Evolutionary conservation across 2,888 invertebrate species (phyloP), one percentile per base, ranked within the genome.

Genomic region (Pimpla rufipes): DNA sequence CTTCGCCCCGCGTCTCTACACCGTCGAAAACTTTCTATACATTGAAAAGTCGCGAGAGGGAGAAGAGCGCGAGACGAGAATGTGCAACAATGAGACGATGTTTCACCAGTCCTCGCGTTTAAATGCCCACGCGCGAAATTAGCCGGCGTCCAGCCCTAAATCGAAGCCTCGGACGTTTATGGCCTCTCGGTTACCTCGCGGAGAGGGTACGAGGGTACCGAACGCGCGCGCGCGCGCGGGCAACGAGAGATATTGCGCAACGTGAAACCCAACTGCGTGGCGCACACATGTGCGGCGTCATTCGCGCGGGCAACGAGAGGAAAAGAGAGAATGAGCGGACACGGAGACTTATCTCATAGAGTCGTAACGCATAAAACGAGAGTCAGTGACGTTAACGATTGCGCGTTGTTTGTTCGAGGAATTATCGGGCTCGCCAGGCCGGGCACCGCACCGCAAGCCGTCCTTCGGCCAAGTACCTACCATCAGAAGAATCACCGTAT

Each of bases 321-420:
- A 64, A 75, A 62, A 64, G 67, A 75, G 59, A 57, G 50, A 18
- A 78, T 21, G 73, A 79, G 71, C 64, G 57, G 68, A 79, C 37
- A 78, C 80, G 82, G 35, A 76, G 83, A 84, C 66, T 80, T 74
- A 74, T 86, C 77, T 83, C 85, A 88, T 88, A 86, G 86, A 88
- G 86, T 86, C 88, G 87, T 89, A 88, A 89, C 87, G 88, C 88
- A 89, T 89, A 88, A 90, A 90, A 88, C 88, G 88, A 88, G 88
- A 80, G 75, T 74, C 83, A n/a, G 85, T 87, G 89, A 90, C 90
- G 87, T 90, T 90, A 89, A 90, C 88, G 89, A 89, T 86, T 88
- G 81, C 79, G 79, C 85, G 85, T 89, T 88, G 87, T 89, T 89
- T 88, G 85, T 84, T 87, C 81, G 85, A 86, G 87, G 85, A 89